Evolutionary conservation across 2,888 invertebrate species (phyloP), one percentile per base, ranked within the genome.

Genomic region (Chironomus riparius): DNA sequence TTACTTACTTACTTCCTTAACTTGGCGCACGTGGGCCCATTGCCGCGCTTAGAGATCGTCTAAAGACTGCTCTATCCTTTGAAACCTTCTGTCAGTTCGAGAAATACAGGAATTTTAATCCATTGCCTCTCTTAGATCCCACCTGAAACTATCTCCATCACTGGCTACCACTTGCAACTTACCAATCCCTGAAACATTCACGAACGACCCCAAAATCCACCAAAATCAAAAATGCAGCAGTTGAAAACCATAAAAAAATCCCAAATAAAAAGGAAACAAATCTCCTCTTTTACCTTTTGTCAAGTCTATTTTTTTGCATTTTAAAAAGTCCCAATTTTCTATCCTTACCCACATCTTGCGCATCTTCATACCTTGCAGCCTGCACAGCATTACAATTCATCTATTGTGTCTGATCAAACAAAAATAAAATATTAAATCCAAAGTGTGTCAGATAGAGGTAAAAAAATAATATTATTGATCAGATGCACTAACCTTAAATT

Each of bases 401-500:
- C 56, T 5, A 18, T 56, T 38, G 15, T 56, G 56, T 56, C 15
- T 15, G 56, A 56, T 15, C n/a, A 18, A 47, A 24, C n/a, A 38
- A 72, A 73, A 68, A 24, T 22, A 38, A 74, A 28, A 62, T 28
- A 56, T 56, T 71, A 24, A 72, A 72, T 38, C 10, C 38, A 38
- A 38, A 72, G 72, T 72, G 72, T 72, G 61, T 72, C 62, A 61
- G 47, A 38, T 38, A 38, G 62, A 70, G 15, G 65, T 68, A 74
- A 68, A 62, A 68, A 68, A 74, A 48, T 68, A 18, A 48, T 48
- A 61, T 72, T 74, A 68, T 74, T n/a, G 74, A 68, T 74, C 74
- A 74, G 74, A 74, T 74, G 74, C 72, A 74, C 68, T 74, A 62
- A 38, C 38, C 38, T 38, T 38, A 38, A 38, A 38, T 38, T 38